A percentile compares a stretch with the other conserved stretches of the same genome.
These are phyloP conservation scores for Pyrrhia umbra DNA, from an alignment of 2,888 invertebrate genomes.

Conservation along the genomic window DNA sequence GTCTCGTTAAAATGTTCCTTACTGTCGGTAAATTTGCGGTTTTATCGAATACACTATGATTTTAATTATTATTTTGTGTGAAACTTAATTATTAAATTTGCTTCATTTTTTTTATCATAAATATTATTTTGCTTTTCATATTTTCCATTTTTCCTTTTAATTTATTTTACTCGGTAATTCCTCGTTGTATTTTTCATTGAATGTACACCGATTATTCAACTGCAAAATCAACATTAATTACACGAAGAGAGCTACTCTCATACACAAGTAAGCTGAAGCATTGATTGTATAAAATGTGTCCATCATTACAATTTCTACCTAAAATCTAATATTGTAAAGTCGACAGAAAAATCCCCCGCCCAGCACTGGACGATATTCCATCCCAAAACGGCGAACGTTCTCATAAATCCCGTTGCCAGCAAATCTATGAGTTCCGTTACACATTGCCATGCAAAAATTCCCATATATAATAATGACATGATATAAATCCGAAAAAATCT, in stretches of 20 bases:
- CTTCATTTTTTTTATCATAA: no score
- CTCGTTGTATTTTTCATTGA: no score
- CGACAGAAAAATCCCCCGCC: conserved; percentile 1
- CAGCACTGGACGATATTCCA: conserved; percentile 24
- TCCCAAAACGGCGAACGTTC: conserved; percentile 12
- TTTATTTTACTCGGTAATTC: no score
- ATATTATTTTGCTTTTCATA: no score
- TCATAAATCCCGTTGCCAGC: conserved; percentile 42
- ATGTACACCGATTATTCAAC: not conserved
- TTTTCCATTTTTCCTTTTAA: no score
- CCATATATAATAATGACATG: conserved; percentile 56
- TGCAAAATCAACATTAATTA: not conserved
- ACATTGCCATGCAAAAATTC: conserved; percentile 45
- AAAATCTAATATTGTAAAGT: conserved; percentile 9
- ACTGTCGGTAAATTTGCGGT: not conserved
- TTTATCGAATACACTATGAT: not conserved
- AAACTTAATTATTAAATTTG: no score
- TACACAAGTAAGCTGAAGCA: no score
- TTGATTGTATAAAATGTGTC: not conserved
- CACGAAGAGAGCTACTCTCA: not conserved
- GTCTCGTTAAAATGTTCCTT: not conserved
- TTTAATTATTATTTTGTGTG: not conserved
- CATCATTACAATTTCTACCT: not conserved
- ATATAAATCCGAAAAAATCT: conserved; percentile 59
- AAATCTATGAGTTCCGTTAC: conserved; percentile 52